Base-by-base conservation (phyloP, 2,888 invertebrate species). In the Aphelenchoides bicaudatus region DNA sequence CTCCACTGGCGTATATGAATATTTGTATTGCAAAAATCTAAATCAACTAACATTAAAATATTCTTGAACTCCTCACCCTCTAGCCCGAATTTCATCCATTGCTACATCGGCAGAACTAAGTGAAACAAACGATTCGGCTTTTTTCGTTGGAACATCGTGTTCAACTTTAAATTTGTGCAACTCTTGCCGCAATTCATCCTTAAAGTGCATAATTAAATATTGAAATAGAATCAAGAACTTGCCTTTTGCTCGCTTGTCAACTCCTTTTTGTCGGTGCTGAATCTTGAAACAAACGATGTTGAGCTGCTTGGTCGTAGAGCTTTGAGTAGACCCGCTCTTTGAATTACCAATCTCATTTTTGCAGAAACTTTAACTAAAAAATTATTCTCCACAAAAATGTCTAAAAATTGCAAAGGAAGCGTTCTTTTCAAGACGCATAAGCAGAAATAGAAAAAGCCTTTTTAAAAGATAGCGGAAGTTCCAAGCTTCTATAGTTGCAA, bases 81-180 rank as follows among this genome's bases (percentile, higher is more conserved):
- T 60, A 0, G 75, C 74, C 5, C 74, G 61, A 50, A 74, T 74
- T 5, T 68, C 55, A 50, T 75, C 75, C 51, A 66, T 65, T 38
- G 66, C 70, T 2, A 10, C 16, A 16, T 49, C 49, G 29, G 10
- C 16, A 10, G 13, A 28, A 10, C 16, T 49, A 16, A 19, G 27
- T 19, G 29, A 43, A 43, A 10, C 31, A 30, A 19, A 28, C 16
- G 13, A 21, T 27, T 49, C 28, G 10, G 46, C 13, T 43, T 43
- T 21, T 43, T 13, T 43, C 19, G 10, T 10, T 13, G 10, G 46
- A 10, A 56, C 2, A 53, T 56, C 13, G 25, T 5, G 23, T 28
- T 10, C 13, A 49, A 49, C 47, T 3, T 48, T 50, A 3, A 50
- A 38, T 28, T n/a, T 1, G 6, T 16, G 21, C 23, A 56, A 3